Base-by-base conservation (phyloP, 2,797 vertebrate species). In the Lepus townsendii region DNA sequence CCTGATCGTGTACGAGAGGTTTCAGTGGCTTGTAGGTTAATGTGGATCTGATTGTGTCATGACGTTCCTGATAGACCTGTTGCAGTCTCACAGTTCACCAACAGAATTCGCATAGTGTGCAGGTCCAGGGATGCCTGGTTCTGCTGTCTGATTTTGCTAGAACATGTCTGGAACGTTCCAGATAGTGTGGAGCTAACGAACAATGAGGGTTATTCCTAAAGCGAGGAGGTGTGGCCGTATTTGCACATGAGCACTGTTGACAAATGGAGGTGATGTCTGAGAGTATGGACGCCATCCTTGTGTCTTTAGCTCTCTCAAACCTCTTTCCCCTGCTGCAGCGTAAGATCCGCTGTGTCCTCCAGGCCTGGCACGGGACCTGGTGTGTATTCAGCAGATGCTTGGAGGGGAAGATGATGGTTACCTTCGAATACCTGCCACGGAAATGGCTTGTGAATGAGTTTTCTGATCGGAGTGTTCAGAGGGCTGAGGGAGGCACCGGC, bases 41-140 rank as follows among this genome's bases (percentile, higher is more conserved):
- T 84, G 52, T 66, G 69, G 42, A 63, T 52, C 66, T 96, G 78
- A 92, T 90, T 95, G 82, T 92, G 38, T 92, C 85, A 80, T n/a
- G 54, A 90, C 62, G 20, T 47, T 82, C 19, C 80, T 38, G 90
- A 83, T 77, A 90, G 63, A 76, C 62, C 52, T 50, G 26, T 71
- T 82, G 57, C 66, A 95, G 1, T 86, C 26, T 9, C 80, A 66
- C 30, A 62, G 71, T 87, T 94, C 52, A n/a, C 92, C 95, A 80
- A 77, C 80, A 83, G n/a, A 69, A 88, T 90, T 76, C 76, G 83
- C 17, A 2, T 68, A 76, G 22, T 65, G 16, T 80, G 10, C 38
- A 54, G 52, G 63, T 27, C 54, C 3, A 24, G 73, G 69, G 50
- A 66, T 65, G 7, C 63, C 5, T 42, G 13, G 38, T 50, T 66